These are phyloP conservation scores for Nerophis ophidion DNA, from an alignment of 2,113 vertebrate genomes.

Conservation along the genomic window DNA sequence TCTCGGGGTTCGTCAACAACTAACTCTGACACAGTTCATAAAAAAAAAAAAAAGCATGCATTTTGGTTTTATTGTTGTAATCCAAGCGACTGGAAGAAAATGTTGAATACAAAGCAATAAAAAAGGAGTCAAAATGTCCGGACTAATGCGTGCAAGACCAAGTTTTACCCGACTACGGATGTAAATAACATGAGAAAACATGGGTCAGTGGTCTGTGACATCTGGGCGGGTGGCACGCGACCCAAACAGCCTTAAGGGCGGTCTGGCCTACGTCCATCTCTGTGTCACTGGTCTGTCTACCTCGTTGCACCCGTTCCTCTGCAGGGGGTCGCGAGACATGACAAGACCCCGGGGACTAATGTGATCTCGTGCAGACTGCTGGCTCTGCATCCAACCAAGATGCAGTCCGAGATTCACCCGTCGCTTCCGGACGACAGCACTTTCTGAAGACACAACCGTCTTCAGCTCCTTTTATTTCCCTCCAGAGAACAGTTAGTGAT, in stretches of 20 bases:
- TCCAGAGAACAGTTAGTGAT: background rate
- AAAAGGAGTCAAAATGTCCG: no score
- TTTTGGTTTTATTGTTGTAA: no score
- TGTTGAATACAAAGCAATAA: no score
- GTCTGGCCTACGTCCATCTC: slow-evolving; percentile 46
- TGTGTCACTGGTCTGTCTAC: slow-evolving; percentile 27
- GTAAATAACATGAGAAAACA: background rate
- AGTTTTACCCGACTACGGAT: background rate
- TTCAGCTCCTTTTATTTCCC: slow-evolving; percentile 6
- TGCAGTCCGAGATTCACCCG: slow-evolving; percentile 1
- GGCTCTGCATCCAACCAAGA: slow-evolving; percentile 29
- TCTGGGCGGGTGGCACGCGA: slow-evolving; percentile 28
- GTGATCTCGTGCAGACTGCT: slow-evolving; percentile 44
- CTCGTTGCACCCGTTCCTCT: slow-evolving; percentile 18
- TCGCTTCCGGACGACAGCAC: slow-evolving; percentile 26
- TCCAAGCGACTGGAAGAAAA: no score
- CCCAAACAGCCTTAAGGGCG: slow-evolving; percentile 38
- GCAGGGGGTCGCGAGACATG: slow-evolving; percentile 28
- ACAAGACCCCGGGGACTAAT: slow-evolving; percentile 28
- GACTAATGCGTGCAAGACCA: no score
- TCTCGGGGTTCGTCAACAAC: no score
- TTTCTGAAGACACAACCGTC: slow-evolving; percentile 29
- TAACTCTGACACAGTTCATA: no score
- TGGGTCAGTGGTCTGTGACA: slow-evolving; percentile 21
- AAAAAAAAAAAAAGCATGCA: no score